Evolutionary conservation across 2,888 invertebrate genomes (phyloP), one percentile per base, ranked within the genome.

Genomic region (Beris morrisii): DNA sequence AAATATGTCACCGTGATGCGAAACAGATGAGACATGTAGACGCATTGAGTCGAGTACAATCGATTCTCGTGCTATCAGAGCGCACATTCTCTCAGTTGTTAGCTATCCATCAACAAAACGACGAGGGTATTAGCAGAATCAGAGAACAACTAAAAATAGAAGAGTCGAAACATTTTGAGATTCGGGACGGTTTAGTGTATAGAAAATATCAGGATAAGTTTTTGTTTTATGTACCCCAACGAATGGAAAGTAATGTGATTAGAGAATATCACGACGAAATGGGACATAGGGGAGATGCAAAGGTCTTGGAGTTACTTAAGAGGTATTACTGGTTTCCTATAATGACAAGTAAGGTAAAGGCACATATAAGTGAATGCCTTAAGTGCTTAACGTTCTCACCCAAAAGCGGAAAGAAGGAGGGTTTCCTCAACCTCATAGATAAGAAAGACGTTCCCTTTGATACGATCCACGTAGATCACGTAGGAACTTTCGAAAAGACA

Each of bases 401-500:
- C 11, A 79, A 79, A 68, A 53, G 64, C 0, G 70, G 70, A 0
- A 69, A 71, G 4, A 57, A 58, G 12, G 74, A 75, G 61, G 79
- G 79, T 22, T 70, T 71, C 11, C 65, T 81, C 4, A 74, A 79
- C 64, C 77, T 77, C 0, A 80, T 81, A 32, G 73, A 74, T 15
- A 80, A 81, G 59, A 70, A 74, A 5, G 66, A 73, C 0, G 70
- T 73, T 6, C 80, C 79, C 0, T 78, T 82, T 56, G 75, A 80
- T 61, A 80, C 77, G 0, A 43, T 81, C 22, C 79, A 81, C 66
- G 64, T 82, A 0, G 80, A 82, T 69, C 81, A 81, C 68, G 65
- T 79, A 9, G 79, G 81, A 2, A 79, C 79, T 4, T 79, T 80
- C 65, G 72, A 73, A 7, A 73, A 67, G 12, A 76, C 73, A 52